A percentile compares a stretch with the other conserved stretches of the same genome.
phyloP scores from a whole-genome alignment of 2,113 vertebrate species.

The Polypterus bichir region DNA sequence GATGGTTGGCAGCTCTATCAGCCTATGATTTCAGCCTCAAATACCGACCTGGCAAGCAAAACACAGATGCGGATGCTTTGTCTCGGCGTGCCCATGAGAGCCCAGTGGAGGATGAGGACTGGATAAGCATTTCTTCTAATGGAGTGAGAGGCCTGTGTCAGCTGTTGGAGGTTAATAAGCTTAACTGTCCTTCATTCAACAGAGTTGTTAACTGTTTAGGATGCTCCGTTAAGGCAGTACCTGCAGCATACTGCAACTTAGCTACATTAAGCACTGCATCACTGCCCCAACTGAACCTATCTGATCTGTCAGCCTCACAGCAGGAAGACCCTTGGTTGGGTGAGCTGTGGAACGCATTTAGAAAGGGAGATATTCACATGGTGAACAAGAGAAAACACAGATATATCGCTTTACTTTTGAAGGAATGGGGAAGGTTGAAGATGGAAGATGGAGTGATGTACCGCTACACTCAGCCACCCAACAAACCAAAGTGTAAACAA shows the following conservation, averaged over 20 bases:
- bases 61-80: not conserved
- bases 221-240: not conserved
- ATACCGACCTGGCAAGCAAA: not conserved
- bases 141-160: not conserved
- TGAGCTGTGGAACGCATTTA: not conserved
- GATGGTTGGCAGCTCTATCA: not conserved
- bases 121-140: not conserved
- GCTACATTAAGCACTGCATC: not conserved
- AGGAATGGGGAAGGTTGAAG: not conserved
- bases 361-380: not conserved
- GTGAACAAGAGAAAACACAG: not conserved
- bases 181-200: not conserved
- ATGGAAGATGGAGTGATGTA: not conserved
- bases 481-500: slow-evolving; percentile 4
- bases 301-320: not conserved
- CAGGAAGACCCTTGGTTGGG: not conserved
- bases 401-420: not conserved
- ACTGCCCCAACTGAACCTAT: not conserved
- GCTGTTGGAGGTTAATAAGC: not conserved
- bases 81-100: not conserved
- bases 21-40: not conserved
- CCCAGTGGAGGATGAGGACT: not conserved
- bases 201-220: not conserved
- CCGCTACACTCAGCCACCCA: not conserved
- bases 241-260: not conserved